Percentiles rank a stretch among this genome's conserved stretches.
Evolutionary conservation across 2,797 vertebrate genomes (phyloP).

Genomic region (Chromobotia macracanthus): DNA sequence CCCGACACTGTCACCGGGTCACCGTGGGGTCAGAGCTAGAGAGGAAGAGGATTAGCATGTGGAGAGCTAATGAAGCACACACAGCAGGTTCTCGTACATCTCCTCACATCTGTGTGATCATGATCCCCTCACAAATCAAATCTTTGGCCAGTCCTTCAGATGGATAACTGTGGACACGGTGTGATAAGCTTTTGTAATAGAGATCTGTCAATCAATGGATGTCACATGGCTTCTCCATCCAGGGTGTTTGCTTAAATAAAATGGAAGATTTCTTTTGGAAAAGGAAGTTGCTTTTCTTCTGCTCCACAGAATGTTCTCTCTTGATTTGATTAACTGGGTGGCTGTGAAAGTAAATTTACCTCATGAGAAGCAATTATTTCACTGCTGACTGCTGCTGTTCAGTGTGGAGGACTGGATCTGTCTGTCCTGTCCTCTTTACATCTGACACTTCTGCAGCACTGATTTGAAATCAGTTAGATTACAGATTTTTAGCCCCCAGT

Average conservation of each 20-base stretch:
- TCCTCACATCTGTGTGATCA: conserved; percentile 65
- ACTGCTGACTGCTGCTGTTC: conserved; percentile 87
- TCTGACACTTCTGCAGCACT: conserved; percentile 84
- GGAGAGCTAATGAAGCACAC: conserved; percentile 65
- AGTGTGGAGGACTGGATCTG: conserved; percentile 63
- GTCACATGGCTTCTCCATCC: conserved; percentile 72
- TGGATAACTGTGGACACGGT: conserved; percentile 83
- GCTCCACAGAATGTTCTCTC: conserved; percentile 88
- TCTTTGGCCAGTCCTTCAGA: conserved; percentile 75
- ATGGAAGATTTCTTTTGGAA: conserved; percentile 89
- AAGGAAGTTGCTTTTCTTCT: conserved; percentile 84
- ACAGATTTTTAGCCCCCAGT: background rate
- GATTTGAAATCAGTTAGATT: conserved; percentile 67
- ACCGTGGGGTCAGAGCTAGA: background rate
- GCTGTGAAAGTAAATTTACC: conserved; percentile 98
- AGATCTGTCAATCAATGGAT: conserved; percentile 91
- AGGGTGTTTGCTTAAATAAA: conserved; percentile 86
- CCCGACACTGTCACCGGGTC: background rate
- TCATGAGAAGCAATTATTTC: conserved; percentile 98
- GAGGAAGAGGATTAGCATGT: conserved; percentile 40
- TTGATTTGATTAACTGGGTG: conserved; percentile 94
- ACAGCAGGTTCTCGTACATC: conserved; percentile 60
- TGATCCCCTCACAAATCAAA: conserved; percentile 80
- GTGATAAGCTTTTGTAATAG: conserved; percentile 84
- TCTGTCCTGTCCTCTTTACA: conserved; percentile 59